Evolutionary conservation across 1,140 invertebrate genomes (phyloP), one percentile per base, ranked within the genome.

Genomic region (Limonius californicus): DNA sequence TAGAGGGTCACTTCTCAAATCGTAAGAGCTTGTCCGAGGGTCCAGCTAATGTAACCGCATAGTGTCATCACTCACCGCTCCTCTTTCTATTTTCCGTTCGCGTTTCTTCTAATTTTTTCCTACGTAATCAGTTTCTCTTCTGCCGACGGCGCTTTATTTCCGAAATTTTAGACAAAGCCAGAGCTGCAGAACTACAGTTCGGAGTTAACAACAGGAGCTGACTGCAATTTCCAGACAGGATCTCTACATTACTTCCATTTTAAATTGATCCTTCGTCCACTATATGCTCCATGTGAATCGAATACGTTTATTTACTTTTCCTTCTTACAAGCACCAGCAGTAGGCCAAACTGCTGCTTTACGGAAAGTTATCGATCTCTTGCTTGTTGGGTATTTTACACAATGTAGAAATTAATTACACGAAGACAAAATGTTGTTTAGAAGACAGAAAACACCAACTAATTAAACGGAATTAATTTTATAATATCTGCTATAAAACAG

Each of bases 1-100:
- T 21, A 50, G 16, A 50, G 45, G 45, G 45, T 50, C 45, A 50
- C 45, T 18, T 50, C 20, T 50, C 45, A 50, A 50, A 50, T 50
- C 45, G 45, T 50, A 50, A 50, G n/a, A 50, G 45, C 45, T 50
- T 50, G 45, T 50, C 16, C 45, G 16, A 50, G 45, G 16, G 45
- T 50, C 45, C 45, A n/a, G 45, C 45, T 50, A 50, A 50, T 50
- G 45, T 19, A 50, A 50, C 45, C 45, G 16, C 45, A 21, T 21
- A 50, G 7, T 16, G 45, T 19, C 45, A 50, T 50, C 16, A 50
- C 45, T 50, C 45, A 50, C 45, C 16, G 15, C 20, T 16, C 45
- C 11, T 39, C n/a, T 39, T 39, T 39, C 35, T 39, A 39, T 39
- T 39, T 39, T 39, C 35, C 35, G 8, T 12, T 50, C 3, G 45